Base-by-base conservation (phyloP, 2,113 vertebrate species). In the Synchiropus splendidus region DNA sequence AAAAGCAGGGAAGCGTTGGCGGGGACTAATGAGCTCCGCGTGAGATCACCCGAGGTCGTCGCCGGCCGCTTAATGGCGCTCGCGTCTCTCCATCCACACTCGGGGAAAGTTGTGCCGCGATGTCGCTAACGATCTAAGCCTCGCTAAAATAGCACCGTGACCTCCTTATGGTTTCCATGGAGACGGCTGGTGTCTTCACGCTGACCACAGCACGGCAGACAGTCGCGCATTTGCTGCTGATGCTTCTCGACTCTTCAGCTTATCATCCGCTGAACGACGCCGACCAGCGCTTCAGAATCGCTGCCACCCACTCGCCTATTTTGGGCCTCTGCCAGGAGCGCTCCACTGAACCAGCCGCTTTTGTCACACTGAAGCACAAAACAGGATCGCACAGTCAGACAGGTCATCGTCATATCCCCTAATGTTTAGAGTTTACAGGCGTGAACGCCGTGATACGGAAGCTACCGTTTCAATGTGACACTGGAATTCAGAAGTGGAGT, bases 161-260 rank as follows among this genome's bases (percentile, higher is more conserved):
- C 61, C 67, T 64, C 63, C 52, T 72, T 79, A 65, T 74, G 67
- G 80, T 80, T 80, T 67, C 78, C 78, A 80, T 76, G 68, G 77
- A 65, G 72, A 80, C 77, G 14, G 15, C 17, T 30, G 14, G 6
- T 33, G 31, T 27, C 21, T 5, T 27, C 4, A 8, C 8, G 21
- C 4, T 5, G 21, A 27, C 21, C 4, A 27, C 21, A 27, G 21
- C 21, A 27, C 21, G 21, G 8, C 4, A 8, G 21, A 27, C n/a
- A n/a, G n/a, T n/a, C n/a, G n/a, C n/a, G 8, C 21, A 27, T 27
- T 8, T 27, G 21, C 21, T 8, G 21, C 21, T 8, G 4, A 8
- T 27, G 4, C 4, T 27, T 8, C 21, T 27, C 21, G 4, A 27
- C 21, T 27, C 21, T 27, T 27, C 21, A 27, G 21, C 43, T 54